phyloP scores from a whole-genome alignment of 2,888 invertebrate genomes.

The Tenodera sinensis region DNA sequence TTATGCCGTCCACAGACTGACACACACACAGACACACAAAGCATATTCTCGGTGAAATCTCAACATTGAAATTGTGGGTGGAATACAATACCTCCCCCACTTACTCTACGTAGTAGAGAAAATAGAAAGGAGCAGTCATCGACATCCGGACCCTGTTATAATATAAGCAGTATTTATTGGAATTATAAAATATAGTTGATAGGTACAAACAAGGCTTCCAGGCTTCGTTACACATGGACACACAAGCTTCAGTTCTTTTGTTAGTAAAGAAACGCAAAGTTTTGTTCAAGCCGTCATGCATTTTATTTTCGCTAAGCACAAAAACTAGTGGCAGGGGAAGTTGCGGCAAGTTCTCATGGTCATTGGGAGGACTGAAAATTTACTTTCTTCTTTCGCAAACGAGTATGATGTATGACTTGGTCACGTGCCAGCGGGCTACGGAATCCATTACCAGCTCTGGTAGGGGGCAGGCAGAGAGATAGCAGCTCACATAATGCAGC shows the following conservation, averaged over 20 bases:
- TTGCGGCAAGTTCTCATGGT: background rate
- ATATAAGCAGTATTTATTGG: too few relatives aligned
- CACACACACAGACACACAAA: too few relatives aligned
- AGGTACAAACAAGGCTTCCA: background rate
- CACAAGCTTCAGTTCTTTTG: background rate
- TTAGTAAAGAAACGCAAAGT: background rate
- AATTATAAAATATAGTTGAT: too few relatives aligned
- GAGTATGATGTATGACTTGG: background rate
- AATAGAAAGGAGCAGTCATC: too few relatives aligned
- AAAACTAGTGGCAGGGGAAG: background rate
- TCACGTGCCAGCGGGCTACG: background rate
- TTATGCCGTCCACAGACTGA: too few relatives aligned
- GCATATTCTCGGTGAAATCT: too few relatives aligned
- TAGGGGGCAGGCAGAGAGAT: background rate
- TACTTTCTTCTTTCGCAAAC: background rate
- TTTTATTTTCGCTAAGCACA: background rate
- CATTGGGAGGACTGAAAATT: background rate
- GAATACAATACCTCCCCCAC: too few relatives aligned
- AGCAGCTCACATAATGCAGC: background rate
- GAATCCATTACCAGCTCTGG: background rate
- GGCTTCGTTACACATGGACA: background rate
- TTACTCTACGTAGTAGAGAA: too few relatives aligned
- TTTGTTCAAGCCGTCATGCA: background rate
- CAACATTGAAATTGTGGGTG: too few relatives aligned
- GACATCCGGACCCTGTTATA: too few relatives aligned